Percentiles rank a stretch among this genome's conserved stretches.
These are phyloP conservation scores for Ischnura elegans DNA, from an alignment of 2,888 invertebrate genomes.

Conservation along the genomic window DNA sequence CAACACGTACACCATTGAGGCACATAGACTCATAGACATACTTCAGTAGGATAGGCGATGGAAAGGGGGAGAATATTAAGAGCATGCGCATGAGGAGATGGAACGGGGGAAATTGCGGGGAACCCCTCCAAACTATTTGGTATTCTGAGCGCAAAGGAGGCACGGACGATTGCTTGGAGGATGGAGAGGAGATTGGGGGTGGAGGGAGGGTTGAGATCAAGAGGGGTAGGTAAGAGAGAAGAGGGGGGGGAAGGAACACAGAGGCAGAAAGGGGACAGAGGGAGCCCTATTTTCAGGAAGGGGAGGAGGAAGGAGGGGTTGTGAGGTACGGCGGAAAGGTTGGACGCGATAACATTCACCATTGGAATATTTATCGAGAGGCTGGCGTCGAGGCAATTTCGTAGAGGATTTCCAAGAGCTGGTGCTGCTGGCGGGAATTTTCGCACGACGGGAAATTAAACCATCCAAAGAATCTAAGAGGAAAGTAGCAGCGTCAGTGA, in stretches of 20 bases:
- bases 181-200: background rate
- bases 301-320: slow-evolving; percentile 53
- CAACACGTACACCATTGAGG: background rate
- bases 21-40: background rate
- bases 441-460: background rate
- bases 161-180: slow-evolving; percentile 44
- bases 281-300: slow-evolving; percentile 41
- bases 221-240: background rate
- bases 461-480: background rate
- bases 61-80: background rate
- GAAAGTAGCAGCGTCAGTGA: too few species aligned
- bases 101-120: slow-evolving; percentile 46
- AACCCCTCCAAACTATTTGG: slow-evolving; percentile 28
- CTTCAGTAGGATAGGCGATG: background rate
- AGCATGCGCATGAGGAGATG: background rate
- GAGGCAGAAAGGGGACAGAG: slow-evolving; percentile 56
- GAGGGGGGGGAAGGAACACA: background rate
- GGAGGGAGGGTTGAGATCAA: background rate
- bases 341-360: slow-evolving; percentile 59
- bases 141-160: slow-evolving; percentile 54
- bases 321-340: background rate
- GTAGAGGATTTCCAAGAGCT: slow-evolving; percentile 5
- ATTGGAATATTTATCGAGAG: slow-evolving; percentile 57
- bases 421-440: background rate
- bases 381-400: slow-evolving; percentile 34